Percentiles rank a stretch among this genome's conserved stretches.
Conservation (phyloP, 2,888 invertebrate genomes). For the Melieria picta region DNA sequence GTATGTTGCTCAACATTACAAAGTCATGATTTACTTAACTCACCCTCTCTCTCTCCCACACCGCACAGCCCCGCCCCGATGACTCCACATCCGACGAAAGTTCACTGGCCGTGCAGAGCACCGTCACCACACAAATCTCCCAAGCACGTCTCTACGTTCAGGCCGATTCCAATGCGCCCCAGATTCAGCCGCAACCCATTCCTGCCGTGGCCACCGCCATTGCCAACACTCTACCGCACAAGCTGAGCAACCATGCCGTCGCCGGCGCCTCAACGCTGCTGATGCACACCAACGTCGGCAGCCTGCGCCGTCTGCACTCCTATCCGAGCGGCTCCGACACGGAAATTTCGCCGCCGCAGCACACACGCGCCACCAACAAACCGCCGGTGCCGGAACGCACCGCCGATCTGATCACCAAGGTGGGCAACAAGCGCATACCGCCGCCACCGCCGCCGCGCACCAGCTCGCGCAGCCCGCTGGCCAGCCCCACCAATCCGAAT, state of each 20-base stretch:
- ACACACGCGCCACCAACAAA: conserved; percentile 66
- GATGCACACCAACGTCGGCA: conserved; percentile 65
- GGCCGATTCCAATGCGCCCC: conserved; percentile 49
- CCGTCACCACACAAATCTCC: conserved; percentile 66
- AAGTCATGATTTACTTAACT: background rate
- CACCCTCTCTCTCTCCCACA: conserved; percentile 1
- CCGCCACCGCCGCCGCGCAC: conserved; percentile 94
- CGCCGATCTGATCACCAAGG: conserved; percentile 78
- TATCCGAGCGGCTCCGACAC: conserved; percentile 89
- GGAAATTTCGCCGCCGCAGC: conserved; percentile 78
- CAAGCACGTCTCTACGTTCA: conserved; percentile 64
- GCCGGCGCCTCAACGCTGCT: conserved; percentile 63
- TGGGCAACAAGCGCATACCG: conserved; percentile 79
- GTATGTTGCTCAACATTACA: background rate
- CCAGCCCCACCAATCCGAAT: conserved; percentile 82
- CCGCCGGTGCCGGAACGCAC: conserved; percentile 87
- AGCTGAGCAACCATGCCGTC: conserved; percentile 32
- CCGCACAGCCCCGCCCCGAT: conserved; percentile 61
- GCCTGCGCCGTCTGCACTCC: conserved; percentile 81
- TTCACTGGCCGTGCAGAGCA: conserved; percentile 65
- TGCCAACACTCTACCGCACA: conserved; percentile 28
- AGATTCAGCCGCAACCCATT: conserved; percentile 43
- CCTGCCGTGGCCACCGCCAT: conserved; percentile 33
- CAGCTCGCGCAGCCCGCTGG: conserved; percentile 86
- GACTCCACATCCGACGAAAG: conserved; percentile 67